Evolutionary conservation across 1,140 invertebrate genomes (phyloP).

Genomic region (Andricus grossulariae): DNA sequence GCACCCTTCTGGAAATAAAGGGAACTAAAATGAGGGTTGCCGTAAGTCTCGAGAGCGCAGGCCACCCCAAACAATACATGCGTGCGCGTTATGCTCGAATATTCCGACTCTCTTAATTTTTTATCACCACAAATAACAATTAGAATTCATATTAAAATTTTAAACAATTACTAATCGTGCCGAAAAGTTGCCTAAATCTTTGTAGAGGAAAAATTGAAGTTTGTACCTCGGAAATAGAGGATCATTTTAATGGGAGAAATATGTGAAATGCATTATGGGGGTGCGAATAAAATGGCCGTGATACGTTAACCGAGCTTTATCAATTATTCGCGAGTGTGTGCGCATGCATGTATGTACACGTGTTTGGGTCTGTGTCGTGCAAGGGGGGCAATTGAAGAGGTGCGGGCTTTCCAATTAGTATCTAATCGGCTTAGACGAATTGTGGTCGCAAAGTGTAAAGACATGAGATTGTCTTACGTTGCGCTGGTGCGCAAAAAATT

Average conservation of each 20-base stretch:
- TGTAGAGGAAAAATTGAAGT: not conserved
- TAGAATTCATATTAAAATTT: not conserved
- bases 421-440: slow-evolving; percentile 24
- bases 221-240: not conserved
- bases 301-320: slow-evolving; percentile 37
- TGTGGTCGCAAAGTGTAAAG: not conserved
- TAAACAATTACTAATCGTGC: not conserved
- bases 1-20: slow-evolving; percentile 51
- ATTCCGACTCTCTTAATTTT: not conserved
- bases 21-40: slow-evolving; percentile 57
- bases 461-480: slow-evolving; percentile 22
- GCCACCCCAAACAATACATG: slow-evolving; percentile 53
- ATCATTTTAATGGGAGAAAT: not conserved
- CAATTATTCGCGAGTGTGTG: slow-evolving; percentile 25
- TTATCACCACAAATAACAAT: not conserved
- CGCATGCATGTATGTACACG: slow-evolving; percentile 28
- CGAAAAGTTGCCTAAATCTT: not conserved
- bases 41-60: slow-evolving; percentile 49
- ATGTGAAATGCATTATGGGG: slow-evolving; percentile 17
- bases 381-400: slow-evolving; percentile 22
- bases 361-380: slow-evolving; percentile 10
- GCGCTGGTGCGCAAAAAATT: slow-evolving; percentile 55
- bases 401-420: slow-evolving; percentile 19
- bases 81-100: slow-evolving; percentile 30
- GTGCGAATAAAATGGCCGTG: slow-evolving; percentile 63